A percentile compares a stretch with the other conserved stretches of the same genome.
Evolutionary conservation across 1,140 invertebrate genomes (phyloP).

Genomic region (Papilio xuthus): DNA sequence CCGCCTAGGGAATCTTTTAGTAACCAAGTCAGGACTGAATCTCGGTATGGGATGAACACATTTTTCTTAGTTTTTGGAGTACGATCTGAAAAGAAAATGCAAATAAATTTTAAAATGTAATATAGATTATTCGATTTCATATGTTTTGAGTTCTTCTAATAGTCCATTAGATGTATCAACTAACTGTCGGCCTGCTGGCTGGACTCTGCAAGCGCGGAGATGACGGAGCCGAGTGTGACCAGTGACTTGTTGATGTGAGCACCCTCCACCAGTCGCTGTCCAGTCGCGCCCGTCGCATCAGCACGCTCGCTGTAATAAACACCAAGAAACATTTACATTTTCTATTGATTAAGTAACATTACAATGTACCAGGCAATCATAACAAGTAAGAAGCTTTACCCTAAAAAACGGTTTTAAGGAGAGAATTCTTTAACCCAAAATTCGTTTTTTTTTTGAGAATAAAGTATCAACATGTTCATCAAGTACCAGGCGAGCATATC

Average conservation of each 20-base stretch:
- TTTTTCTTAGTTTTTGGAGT: slow-evolving; percentile 94
- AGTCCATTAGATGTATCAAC: slow-evolving; percentile 57
- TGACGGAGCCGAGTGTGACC: slow-evolving; percentile 95
- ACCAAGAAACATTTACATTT: not conserved
- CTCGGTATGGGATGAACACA: slow-evolving; percentile 95
- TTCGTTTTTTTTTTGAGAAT: not conserved
- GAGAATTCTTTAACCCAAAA: too few relatives aligned
- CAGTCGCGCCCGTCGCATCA: slow-evolving; percentile 92
- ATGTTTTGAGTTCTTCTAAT: too few relatives aligned
- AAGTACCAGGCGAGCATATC: slow-evolving; percentile 12
- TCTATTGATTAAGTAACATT: too few relatives aligned
- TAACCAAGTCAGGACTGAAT: slow-evolving; percentile 95
- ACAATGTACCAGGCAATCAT: not conserved
- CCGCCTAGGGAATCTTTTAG: slow-evolving; percentile 96
- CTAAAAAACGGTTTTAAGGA: too few relatives aligned
- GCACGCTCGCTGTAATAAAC: slow-evolving; percentile 88
- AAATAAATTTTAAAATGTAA: not conserved
- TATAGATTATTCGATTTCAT: too few relatives aligned
- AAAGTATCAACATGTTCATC: not conserved
- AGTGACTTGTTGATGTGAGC: slow-evolving; percentile 96
- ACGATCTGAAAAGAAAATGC: slow-evolving; percentile 84
- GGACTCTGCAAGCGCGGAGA: slow-evolving; percentile 94
- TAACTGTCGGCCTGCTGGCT: slow-evolving; percentile 89
- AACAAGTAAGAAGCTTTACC: too few relatives aligned
- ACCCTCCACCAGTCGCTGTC: slow-evolving; percentile 93